Evolutionary conservation across 2,888 invertebrate genomes (phyloP).

Genomic region (Linhomoeus sp.): DNA sequence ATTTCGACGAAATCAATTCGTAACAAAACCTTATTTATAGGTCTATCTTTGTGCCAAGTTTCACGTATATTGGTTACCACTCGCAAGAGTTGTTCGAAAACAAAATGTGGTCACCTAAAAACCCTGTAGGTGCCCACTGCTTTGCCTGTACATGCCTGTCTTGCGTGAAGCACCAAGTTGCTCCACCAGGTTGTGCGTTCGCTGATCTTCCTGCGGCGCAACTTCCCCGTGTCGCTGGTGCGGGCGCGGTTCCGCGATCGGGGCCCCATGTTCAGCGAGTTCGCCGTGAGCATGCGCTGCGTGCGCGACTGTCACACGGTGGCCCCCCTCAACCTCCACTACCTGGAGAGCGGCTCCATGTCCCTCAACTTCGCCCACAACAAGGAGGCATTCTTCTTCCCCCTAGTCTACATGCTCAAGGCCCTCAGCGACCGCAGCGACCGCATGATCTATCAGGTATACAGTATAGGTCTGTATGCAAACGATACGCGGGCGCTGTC

Average conservation of each 20-base stretch:
- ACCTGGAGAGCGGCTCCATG: constrained; percentile 65
- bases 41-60: too few relatives aligned
- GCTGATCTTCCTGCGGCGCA: constrained; percentile 24
- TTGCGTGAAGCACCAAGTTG: too few relatives aligned
- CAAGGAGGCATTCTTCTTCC: constrained; percentile 65
- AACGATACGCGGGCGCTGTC: too few relatives aligned
- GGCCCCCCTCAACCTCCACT: constrained; percentile 65
- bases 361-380: constrained; percentile 44
- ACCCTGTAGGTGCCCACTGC: too few relatives aligned
- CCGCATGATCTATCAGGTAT: constrained; percentile 6
- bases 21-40: too few relatives aligned
- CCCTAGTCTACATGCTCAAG: constrained; percentile 68
- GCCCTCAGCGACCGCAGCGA: constrained; percentile 20
- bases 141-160: too few relatives aligned
- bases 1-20: too few relatives aligned
- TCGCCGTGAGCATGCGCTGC: constrained; percentile 60
- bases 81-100: too few relatives aligned
- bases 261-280: constrained; percentile 64
- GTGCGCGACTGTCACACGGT: constrained; percentile 61
- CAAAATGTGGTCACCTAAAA: too few relatives aligned
- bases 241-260: constrained; percentile 41
- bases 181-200: constrained; percentile 30
- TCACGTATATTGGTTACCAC: too few relatives aligned
- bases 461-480: too few relatives aligned
- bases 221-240: constrained; percentile 20